These are phyloP conservation scores for Drosophila anomalata DNA, from an alignment of 2,888 invertebrate genomes.

Conservation along the genomic window DNA sequence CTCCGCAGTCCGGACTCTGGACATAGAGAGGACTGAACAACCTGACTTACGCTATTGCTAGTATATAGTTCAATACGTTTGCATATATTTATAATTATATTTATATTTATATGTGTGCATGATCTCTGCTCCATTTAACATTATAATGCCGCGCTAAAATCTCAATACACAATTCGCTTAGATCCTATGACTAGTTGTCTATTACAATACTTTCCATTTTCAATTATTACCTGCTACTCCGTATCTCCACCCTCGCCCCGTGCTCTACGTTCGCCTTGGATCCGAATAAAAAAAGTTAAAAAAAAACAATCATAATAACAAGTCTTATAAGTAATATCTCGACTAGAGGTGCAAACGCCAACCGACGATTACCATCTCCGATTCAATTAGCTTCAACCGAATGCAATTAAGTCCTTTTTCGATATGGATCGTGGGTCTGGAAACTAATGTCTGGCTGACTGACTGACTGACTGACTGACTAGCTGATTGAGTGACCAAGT, in stretches of 20 bases:
- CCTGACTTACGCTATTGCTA: constrained; percentile 40
- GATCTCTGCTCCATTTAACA: constrained; percentile 14
- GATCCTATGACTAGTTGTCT: constrained; percentile 64
- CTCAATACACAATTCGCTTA: constrained; percentile 71
- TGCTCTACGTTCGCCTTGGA: constrained; percentile 12
- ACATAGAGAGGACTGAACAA: constrained; percentile 41
- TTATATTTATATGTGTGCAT: constrained; percentile 18
- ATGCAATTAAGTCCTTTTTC: background rate
- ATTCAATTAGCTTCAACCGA: background rate
- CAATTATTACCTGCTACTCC: constrained; percentile 29
- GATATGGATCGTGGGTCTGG: constrained; percentile 3
- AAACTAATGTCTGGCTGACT: constrained; percentile 13
- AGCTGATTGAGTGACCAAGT: constrained; percentile 18
- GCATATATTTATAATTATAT: constrained; percentile 30
- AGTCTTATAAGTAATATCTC: constrained; percentile 62
- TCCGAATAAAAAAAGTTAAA: constrained; percentile 51
- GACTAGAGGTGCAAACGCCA: constrained; percentile 4
- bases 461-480: background rate
- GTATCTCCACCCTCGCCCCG: background rate
- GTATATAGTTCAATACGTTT: constrained; percentile 29
- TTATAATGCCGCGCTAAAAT: constrained; percentile 65
- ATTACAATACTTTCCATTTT: constrained; percentile 46
- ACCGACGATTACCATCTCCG: constrained; percentile 1
- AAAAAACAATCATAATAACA: constrained; percentile 72
- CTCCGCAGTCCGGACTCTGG: background rate